Conservation (phyloP, 2,797 vertebrate genomes). For the Crax fasciolata region DNA sequence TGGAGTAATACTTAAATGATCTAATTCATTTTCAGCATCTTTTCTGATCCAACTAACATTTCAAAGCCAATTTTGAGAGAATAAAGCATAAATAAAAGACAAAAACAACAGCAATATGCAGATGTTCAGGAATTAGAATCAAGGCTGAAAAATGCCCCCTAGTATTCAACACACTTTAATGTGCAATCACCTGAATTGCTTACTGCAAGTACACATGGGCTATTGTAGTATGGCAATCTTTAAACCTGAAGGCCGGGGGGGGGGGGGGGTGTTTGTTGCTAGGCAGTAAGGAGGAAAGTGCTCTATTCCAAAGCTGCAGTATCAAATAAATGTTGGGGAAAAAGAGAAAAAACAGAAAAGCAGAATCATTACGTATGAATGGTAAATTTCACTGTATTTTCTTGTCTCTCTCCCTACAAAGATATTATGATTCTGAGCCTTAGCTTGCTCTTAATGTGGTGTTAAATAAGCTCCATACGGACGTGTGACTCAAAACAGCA, state of each 20-base stretch:
- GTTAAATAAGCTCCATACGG: neutral
- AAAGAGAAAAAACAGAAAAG: neutral
- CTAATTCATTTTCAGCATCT: neutral
- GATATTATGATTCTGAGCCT: neutral
- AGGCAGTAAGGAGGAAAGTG: slow-evolving; percentile 27
- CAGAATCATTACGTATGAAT: neutral
- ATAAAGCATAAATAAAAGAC: slow-evolving; percentile 11
- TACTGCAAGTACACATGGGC: slow-evolving; percentile 24
- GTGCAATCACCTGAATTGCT: slow-evolving; percentile 60
- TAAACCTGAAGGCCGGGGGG: slow-evolving; percentile 47
- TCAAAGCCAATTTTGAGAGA: slow-evolving; percentile 3
- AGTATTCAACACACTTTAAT: slow-evolving; percentile 16
- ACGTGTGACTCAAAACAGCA: neutral
- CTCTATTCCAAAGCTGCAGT: neutral
- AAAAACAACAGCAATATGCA: neutral
- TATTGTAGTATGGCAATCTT: neutral
- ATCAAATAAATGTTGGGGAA: slow-evolving; percentile 38
- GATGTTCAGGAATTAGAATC: slow-evolving; percentile 44
- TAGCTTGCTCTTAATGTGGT: neutral
- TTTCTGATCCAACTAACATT: neutral
- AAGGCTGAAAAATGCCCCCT: slow-evolving; percentile 45
- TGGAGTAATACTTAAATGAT: neutral
- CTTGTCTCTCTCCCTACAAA: neutral
- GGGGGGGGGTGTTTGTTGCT: slow-evolving; percentile 9
- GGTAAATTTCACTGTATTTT: neutral